Evolutionary conservation across 2,113 vertebrate species (phyloP).

Genomic region (Bubo scandiacus): DNA sequence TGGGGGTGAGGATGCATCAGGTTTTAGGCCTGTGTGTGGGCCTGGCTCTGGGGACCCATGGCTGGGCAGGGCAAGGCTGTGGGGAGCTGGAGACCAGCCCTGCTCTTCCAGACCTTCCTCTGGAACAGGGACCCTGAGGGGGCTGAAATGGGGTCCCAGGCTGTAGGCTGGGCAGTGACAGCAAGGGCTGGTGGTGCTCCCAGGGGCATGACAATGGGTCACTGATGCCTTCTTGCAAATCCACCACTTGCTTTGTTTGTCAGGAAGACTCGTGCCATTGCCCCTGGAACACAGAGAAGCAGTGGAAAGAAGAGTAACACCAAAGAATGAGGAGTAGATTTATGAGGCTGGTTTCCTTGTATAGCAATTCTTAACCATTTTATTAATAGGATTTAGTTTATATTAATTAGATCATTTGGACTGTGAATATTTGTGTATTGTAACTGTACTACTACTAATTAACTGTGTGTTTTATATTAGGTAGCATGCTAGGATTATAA

Average conservation of each 20-base stretch:
- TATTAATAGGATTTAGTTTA: neutral
- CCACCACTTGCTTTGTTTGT: neutral
- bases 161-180: neutral
- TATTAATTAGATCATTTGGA: neutral
- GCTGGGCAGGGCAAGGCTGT: neutral
- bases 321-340: neutral
- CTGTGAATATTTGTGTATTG: neutral
- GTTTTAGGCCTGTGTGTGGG: neutral
- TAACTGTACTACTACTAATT: neutral
- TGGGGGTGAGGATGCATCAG: neutral
- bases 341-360: neutral
- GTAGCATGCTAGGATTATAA: neutral
- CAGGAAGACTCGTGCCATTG: neutral
- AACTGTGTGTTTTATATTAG: neutral
- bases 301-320: neutral
- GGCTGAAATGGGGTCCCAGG: neutral
- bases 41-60: neutral
- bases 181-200: neutral
- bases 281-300: neutral
- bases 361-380: neutral
- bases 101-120: too few species aligned
- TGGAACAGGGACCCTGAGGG: neutral
- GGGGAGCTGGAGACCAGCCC: neutral
- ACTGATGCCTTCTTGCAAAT: neutral
- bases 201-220: neutral